These are phyloP conservation scores for Euura saliciscinereae DNA, from an alignment of 1,140 invertebrate genomes.

Conservation along the genomic window DNA sequence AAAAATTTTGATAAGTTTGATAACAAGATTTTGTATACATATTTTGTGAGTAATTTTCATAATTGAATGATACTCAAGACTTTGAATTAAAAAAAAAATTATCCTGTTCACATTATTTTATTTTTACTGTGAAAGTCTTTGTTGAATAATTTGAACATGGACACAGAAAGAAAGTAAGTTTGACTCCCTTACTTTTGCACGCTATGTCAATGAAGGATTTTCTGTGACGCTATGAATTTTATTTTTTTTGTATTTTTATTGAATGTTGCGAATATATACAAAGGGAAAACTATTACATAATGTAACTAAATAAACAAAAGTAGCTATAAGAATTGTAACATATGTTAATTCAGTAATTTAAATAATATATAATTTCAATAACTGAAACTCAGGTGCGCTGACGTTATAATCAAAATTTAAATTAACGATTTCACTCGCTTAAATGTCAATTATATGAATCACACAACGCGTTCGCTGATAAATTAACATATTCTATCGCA, in stretches of 20 bases:
- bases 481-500: constrained; percentile 10
- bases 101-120: no score
- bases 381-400: constrained; percentile 28
- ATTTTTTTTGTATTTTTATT: constrained; percentile 49
- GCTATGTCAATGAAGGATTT: no score
- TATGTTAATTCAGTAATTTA: constrained; percentile 57
- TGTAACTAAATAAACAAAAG: constrained; percentile 61
- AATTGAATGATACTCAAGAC: no score
- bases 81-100: no score
- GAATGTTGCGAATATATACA: constrained; percentile 54
- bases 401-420: neutral
- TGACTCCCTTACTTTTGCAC: no score
- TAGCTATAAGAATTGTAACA: constrained; percentile 53
- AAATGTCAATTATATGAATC: constrained; percentile 10
- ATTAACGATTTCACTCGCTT: neutral
- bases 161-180: no score
- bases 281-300: constrained; percentile 52
- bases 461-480: constrained; percentile 4
- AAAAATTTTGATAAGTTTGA: no score
- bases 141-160: no score
- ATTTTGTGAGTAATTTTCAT: no score
- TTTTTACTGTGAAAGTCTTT: no score
- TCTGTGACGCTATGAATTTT: neutral
- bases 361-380: constrained; percentile 56
- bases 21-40: no score